Evolutionary conservation across 2,797 vertebrate genomes (phyloP).

Genomic region (Paratrypauchen microcephalus): DNA sequence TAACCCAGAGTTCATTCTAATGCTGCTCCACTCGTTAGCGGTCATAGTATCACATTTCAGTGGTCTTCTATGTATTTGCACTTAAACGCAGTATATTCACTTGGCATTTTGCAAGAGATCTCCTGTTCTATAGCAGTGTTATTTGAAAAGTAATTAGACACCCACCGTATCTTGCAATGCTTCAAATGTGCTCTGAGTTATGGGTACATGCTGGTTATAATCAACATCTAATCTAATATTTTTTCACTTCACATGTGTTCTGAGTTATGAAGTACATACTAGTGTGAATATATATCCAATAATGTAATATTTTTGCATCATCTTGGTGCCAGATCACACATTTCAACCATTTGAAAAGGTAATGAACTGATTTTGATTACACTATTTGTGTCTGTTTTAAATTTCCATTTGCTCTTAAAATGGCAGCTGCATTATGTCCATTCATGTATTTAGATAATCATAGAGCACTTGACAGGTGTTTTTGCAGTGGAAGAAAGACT

Average conservation of each 20-base stretch:
- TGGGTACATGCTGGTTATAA: too few relatives aligned
- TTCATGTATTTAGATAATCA: neutral
- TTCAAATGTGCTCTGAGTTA: too few relatives aligned
- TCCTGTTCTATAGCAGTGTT: neutral
- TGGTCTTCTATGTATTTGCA: constrained; percentile 17
- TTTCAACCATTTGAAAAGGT: neutral
- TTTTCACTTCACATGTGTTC: too few relatives aligned
- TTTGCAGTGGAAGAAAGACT: constrained; percentile 23
- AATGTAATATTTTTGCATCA: neutral
- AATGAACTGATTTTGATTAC: too few relatives aligned
- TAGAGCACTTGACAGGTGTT: constrained; percentile 21
- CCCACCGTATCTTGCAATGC: too few relatives aligned
- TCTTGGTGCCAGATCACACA: neutral
- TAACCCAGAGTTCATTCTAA: constrained; percentile 23
- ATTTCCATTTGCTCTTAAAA: neutral
- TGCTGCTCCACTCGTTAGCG: constrained; percentile 33
- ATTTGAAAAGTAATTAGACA: too few relatives aligned
- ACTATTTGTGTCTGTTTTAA: neutral
- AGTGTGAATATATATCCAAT: too few relatives aligned
- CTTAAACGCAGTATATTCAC: constrained; percentile 8
- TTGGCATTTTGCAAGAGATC: neutral
- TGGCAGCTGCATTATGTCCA: neutral
- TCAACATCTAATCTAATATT: too few relatives aligned
- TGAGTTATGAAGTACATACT: neutral
- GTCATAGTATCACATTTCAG: constrained; percentile 14